Conservation (phyloP, 2,888 invertebrate species). For the Laothoe populi region DNA sequence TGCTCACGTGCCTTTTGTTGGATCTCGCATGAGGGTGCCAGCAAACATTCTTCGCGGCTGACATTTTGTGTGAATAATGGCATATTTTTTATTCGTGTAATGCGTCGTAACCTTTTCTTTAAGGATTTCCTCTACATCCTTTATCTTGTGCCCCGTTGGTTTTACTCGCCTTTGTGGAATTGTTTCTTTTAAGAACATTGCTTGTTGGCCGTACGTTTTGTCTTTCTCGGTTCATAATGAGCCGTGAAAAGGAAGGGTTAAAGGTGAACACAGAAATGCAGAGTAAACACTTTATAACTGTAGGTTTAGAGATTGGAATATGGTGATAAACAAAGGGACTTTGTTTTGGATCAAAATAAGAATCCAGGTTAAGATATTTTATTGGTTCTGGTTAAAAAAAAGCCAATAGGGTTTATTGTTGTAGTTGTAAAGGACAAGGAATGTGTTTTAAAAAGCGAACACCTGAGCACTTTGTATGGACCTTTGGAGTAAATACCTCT, state of each 20-base stretch:
- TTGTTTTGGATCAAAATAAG: background rate
- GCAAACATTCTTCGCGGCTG: conserved; percentile 51
- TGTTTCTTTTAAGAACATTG: conserved; percentile 14
- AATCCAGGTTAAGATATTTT: background rate
- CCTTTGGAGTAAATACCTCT: too few species aligned
- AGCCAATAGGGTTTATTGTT: background rate
- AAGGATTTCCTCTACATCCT: conserved; percentile 34
- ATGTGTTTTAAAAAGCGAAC: too few species aligned
- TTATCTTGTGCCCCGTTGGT: conserved; percentile 14
- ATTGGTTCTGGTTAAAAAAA: background rate
- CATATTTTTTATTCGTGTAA: conserved; percentile 49
- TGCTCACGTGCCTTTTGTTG: conserved; percentile 69
- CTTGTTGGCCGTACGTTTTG: background rate
- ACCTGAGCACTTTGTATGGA: too few species aligned
- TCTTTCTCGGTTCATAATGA: conserved; percentile 8
- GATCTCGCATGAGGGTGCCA: conserved; percentile 44
- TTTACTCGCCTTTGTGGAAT: background rate
- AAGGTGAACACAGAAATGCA: conserved; percentile 5
- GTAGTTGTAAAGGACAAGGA: background rate
- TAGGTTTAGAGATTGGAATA: too few species aligned
- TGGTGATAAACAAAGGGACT: too few species aligned
- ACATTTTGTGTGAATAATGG: conserved; percentile 59
- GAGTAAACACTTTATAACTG: background rate
- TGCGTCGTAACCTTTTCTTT: conserved; percentile 47
- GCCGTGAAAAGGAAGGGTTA: conserved; percentile 11